Conservation (phyloP, 23 tunicate genomes). For the Diplosoma virens region DNA sequence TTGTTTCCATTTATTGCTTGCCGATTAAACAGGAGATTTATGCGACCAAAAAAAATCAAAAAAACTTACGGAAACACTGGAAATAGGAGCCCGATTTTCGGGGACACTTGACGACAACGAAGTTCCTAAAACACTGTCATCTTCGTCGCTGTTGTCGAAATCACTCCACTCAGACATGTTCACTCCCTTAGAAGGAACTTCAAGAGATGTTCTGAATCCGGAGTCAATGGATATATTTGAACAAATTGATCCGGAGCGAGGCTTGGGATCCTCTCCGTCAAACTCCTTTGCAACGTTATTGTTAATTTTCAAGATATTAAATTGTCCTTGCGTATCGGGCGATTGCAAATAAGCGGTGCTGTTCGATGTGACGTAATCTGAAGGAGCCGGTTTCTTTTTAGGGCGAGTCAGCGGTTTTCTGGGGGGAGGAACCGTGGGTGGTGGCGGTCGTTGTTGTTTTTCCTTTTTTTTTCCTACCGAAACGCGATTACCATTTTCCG, state of each 20-base stretch:
- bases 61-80: conserved; percentile 16
- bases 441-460: too few relatives aligned
- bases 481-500: too few relatives aligned
- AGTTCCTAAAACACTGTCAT: conserved; percentile 16
- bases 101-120: background rate
- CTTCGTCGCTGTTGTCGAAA: conserved; percentile 58
- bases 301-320: conserved; percentile 23
- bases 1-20: too few relatives aligned
- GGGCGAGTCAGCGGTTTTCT: background rate
- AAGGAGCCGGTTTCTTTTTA: conserved; percentile 6
- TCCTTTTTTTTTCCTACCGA: too few relatives aligned
- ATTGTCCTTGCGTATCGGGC: background rate
- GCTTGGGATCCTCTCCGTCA: conserved; percentile 2
- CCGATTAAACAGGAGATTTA: too few relatives aligned
- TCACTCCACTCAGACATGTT: conserved; percentile 47
- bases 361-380: background rate
- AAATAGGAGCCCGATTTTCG: background rate
- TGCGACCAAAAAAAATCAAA: background rate
- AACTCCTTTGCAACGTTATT: conserved; percentile 40
- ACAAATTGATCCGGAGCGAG: background rate
- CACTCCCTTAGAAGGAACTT: conserved; percentile 37
- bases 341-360: background rate
- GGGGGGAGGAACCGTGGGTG: background rate
- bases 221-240: conserved; percentile 3
- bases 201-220: conserved; percentile 45